Conservation (phyloP, 1,140 invertebrate species). For the Aphaenogaster rudis region DNA sequence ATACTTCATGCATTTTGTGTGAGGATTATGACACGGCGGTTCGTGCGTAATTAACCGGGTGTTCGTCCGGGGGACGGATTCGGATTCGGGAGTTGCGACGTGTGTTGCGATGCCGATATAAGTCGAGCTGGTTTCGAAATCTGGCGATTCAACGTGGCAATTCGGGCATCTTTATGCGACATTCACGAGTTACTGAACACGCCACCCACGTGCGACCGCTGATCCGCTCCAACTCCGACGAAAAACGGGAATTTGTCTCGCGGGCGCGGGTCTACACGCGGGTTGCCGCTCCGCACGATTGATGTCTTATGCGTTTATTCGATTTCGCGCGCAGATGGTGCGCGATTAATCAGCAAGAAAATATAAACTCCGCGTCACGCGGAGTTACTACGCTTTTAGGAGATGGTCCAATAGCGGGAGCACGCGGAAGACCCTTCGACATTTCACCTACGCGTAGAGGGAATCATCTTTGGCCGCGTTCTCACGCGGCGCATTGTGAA, state of each 20-base stretch:
- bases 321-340: constrained; percentile 68
- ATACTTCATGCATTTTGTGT: constrained; percentile 22
- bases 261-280: background rate
- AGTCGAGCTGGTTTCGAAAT: constrained; percentile 45
- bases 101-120: constrained; percentile 37
- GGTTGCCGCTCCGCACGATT: constrained; percentile 50
- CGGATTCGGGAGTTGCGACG: background rate
- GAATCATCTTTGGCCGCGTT: constrained; percentile 19
- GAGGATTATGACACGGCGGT: constrained; percentile 31
- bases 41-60: constrained; percentile 25
- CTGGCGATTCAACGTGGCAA: constrained; percentile 26
- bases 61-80: constrained; percentile 16
- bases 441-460: constrained; percentile 70
- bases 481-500: constrained; percentile 35
- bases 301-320: constrained; percentile 65
- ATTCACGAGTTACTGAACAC: constrained; percentile 29
- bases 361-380: constrained; percentile 45
- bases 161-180: constrained; percentile 42
- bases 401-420: constrained; percentile 50
- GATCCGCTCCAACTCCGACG: constrained; percentile 60
- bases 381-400: constrained; percentile 25
- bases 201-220: constrained; percentile 36
- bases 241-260: constrained; percentile 68
- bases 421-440: constrained; percentile 61
- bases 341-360: constrained; percentile 68